Evolutionary conservation across 1,140 invertebrate genomes (phyloP), one percentile per base, ranked within the genome.

Genomic region (Micrasema longulum): DNA sequence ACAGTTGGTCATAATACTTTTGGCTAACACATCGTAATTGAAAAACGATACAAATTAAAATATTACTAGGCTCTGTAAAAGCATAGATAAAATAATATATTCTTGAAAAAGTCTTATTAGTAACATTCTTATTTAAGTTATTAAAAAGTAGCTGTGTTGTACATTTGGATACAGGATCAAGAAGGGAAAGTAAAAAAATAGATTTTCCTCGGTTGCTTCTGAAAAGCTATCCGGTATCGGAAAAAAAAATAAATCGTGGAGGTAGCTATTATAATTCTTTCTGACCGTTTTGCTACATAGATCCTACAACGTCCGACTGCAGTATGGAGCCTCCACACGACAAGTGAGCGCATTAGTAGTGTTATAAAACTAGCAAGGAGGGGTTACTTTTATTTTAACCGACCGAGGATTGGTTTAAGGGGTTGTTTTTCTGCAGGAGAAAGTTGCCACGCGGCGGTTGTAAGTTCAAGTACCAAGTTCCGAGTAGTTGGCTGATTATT

Each of bases 291-390:
- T 62, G 23, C 38, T 22, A 41, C 18, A n/a, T 36, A 12, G 36
- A 35, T 38, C 31, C 16, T 60, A 11, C 55, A 22, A 7, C n/a
- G 11, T 9, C 22, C 60, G 41, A 1, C 31, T n/a, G 22, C 23
- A 47, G 20, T 22, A 38, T 45, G 14, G n/a, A 38, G 23, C 41
- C 41, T 18, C 18, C 64, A 18, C 47, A 36, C 47, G 23, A 53
- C 47, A 53, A 36, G 22, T 69, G 66, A 38, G 38, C 18, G 50
- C 53, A 69, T 69, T 69, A 69, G 53, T 53, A 23, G 53, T 45
- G 50, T 69, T 57, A 69, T 69, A 69, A 69, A 69, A 69, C 67
- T 62, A 43, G 53, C 60, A 11, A 69, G 18, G 67, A 48, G 36
- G 55, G 23, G n/a, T 48, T 36, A 20, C 10, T 52, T 12, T 38